Evolutionary conservation across 2,797 vertebrate genomes (phyloP).

Genomic region (Tokudaia tokunoshimensis): DNA sequence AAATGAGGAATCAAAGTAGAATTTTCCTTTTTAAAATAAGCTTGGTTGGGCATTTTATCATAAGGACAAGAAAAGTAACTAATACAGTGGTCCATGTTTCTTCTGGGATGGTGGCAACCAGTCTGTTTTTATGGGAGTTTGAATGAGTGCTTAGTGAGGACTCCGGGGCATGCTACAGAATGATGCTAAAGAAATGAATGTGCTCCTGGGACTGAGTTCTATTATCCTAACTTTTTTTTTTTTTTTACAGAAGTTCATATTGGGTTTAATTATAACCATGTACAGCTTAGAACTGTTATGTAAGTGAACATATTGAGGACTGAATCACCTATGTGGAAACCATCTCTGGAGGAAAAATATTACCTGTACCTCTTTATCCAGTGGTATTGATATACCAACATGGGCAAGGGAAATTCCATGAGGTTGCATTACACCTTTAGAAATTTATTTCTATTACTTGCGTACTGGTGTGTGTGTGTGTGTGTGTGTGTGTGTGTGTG

Average conservation of each 20-base stretch:
- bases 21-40: neutral
- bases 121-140: neutral
- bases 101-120: neutral
- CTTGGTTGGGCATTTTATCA: neutral
- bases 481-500: neutral
- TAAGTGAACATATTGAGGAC: neutral
- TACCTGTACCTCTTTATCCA: neutral
- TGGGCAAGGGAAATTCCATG: neutral
- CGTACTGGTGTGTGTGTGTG: neutral
- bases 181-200: neutral
- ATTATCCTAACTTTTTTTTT: neutral
- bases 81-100: neutral
- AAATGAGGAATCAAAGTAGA: neutral
- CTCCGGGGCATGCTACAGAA: neutral
- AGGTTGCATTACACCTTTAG: neutral
- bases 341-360: neutral
- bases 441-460: neutral
- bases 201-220: neutral
- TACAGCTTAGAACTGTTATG: neutral
- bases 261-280: neutral
- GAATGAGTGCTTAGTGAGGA: neutral
- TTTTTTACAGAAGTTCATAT: conserved; percentile 14
- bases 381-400: neutral
- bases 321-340: neutral
- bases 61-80: neutral